Evolutionary conservation across 2,113 vertebrate genomes (phyloP).

Genomic region (Crotalus tigris): DNA sequence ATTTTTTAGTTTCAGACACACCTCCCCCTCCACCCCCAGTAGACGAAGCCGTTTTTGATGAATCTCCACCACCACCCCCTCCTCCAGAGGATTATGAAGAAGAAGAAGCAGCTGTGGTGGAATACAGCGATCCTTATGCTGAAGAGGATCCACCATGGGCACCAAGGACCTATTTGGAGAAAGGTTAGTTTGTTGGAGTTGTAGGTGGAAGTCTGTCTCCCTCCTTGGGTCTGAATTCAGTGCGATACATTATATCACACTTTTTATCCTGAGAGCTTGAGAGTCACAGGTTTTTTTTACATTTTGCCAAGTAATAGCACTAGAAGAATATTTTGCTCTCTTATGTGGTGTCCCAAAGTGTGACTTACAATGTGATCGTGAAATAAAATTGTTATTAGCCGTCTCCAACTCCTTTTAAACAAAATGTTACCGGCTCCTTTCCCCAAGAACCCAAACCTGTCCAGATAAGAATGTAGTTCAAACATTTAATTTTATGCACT

Average conservation of each 20-base stretch:
- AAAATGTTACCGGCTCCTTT: not conserved
- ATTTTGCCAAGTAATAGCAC: not conserved
- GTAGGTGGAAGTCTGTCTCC: not conserved
- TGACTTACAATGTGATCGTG: not conserved
- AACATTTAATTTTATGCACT: not conserved
- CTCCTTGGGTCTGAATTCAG: not conserved
- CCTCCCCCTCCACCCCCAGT: constrained; percentile 86
- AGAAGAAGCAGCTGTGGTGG: constrained; percentile 96
- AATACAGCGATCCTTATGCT: constrained; percentile 97
- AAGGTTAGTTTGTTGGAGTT: constrained; percentile 72
- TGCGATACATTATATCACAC: not conserved
- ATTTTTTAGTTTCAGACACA: constrained; percentile 82
- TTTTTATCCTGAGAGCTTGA: not conserved
- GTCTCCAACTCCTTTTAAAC: not conserved
- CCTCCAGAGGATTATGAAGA: constrained; percentile 95
- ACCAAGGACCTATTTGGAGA: constrained; percentile 88
- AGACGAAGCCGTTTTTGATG: constrained; percentile 85
- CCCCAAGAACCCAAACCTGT: not conserved
- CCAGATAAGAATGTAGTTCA: not conserved
- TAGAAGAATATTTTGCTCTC: too few species aligned
- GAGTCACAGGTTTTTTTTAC: not conserved
- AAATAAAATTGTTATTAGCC: not conserved
- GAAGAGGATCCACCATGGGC: constrained; percentile 98
- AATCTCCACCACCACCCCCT: constrained; percentile 86
- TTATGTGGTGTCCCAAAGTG: not conserved